A percentile compares a stretch with the other conserved stretches of the same genome.
phyloP scores from a whole-genome alignment of 2,888 invertebrate genomes.

The Scaptomyza caliginosa region DNA sequence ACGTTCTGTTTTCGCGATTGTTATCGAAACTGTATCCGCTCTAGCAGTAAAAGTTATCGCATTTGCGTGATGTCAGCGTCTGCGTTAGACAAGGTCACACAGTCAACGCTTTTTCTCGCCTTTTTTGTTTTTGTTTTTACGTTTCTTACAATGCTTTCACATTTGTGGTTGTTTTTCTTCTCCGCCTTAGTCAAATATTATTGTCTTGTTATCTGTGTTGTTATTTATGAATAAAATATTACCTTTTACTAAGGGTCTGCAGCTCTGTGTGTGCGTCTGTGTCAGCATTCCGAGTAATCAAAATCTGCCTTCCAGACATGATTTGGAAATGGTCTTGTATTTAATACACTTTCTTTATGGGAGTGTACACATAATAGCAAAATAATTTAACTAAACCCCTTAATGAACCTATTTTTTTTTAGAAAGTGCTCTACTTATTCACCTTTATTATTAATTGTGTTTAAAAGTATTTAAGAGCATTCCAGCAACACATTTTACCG shows the following conservation, averaged over 20 bases:
- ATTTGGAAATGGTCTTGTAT: neutral
- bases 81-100: constrained; percentile 28
- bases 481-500: neutral
- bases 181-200: constrained; percentile 15
- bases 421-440: too few species aligned
- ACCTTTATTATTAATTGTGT: too few species aligned
- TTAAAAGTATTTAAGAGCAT: constrained; percentile 24
- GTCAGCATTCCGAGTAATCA: constrained; percentile 4
- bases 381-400: too few species aligned
- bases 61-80: neutral
- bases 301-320: neutral
- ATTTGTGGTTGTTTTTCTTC: neutral
- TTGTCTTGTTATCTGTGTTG: constrained; percentile 11
- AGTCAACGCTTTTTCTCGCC: neutral
- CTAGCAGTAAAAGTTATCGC: constrained; percentile 55
- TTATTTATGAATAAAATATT: constrained; percentile 36
- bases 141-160: neutral
- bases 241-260: constrained; percentile 38
- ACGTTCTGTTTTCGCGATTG: constrained; percentile 9
- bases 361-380: too few species aligned
- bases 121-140: too few species aligned
- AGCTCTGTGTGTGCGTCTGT: constrained; percentile 23
- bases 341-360: neutral
- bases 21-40: constrained; percentile 73
- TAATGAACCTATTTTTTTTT: too few species aligned